Conservation (phyloP, 2,797 vertebrate species). For the Agapornis canus region DNA sequence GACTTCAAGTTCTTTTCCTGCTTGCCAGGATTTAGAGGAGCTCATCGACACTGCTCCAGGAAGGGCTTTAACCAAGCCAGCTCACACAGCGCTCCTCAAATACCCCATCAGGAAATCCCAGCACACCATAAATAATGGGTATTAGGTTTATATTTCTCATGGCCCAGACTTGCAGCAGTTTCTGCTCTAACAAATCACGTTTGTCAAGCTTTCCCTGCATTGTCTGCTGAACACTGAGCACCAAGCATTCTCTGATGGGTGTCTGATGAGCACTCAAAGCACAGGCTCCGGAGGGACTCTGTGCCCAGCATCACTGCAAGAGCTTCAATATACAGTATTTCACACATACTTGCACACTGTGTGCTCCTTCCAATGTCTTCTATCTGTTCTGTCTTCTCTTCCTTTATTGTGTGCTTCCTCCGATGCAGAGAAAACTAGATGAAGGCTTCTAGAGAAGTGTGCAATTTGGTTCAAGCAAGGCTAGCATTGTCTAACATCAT, state of each 20-base stretch:
- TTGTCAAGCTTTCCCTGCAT: neutral
- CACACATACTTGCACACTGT: neutral
- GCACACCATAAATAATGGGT: neutral
- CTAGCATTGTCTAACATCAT: neutral
- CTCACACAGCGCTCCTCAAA: neutral
- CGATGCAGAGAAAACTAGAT: neutral
- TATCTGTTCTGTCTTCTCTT: neutral
- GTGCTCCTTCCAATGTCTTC: neutral
- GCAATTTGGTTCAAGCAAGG: neutral
- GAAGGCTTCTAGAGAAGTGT: neutral
- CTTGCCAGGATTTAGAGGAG: neutral
- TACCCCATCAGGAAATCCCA: conserved; percentile 21
- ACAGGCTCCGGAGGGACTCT: neutral
- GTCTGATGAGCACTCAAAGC: neutral
- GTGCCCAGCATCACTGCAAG: neutral
- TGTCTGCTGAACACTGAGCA: neutral
- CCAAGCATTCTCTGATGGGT: neutral
- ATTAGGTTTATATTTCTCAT: conserved; percentile 15
- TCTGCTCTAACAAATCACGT: conserved; percentile 30
- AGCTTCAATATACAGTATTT: neutral
- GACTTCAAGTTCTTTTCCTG: neutral
- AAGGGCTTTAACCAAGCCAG: neutral
- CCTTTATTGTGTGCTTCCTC: neutral
- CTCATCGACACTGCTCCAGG: neutral
- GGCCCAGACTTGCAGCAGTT: conserved; percentile 13